These are phyloP conservation scores for Zophobas atratus DNA, from an alignment of 1,140 invertebrate genomes.

Conservation along the genomic window DNA sequence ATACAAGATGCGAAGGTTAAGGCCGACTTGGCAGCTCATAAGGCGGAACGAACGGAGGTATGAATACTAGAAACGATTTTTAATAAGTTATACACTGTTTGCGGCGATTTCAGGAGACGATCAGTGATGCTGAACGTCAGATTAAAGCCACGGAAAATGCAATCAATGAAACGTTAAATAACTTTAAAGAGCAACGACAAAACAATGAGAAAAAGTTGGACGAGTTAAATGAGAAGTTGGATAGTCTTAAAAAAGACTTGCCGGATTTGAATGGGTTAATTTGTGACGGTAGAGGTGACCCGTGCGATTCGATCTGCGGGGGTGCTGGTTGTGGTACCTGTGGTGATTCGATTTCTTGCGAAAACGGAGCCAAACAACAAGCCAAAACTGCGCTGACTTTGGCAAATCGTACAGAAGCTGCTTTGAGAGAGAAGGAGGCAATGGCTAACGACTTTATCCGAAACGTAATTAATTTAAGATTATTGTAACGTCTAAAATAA, in stretches of 20 bases:
- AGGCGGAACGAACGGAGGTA: slow-evolving; percentile 74
- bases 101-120: slow-evolving; percentile 71
- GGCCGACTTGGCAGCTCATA: slow-evolving; percentile 79
- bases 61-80: slow-evolving; percentile 36
- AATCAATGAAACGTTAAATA: slow-evolving; percentile 78
- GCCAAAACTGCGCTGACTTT: slow-evolving; percentile 88
- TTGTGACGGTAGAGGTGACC: slow-evolving; percentile 89
- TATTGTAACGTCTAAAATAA: too few relatives aligned
- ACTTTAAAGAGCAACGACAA: slow-evolving; percentile 80
- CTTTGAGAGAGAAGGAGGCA: slow-evolving; percentile 86
- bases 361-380: slow-evolving; percentile 89
- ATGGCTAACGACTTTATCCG: slow-evolving; percentile 80
- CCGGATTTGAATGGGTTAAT: slow-evolving; percentile 88
- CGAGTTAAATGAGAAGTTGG: slow-evolving; percentile 78
- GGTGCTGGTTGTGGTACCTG: slow-evolving; percentile 94
- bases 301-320: slow-evolving; percentile 92
- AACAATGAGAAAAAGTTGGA: slow-evolving; percentile 79
- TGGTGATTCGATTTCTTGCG: slow-evolving; percentile 89
- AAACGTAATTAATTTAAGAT: slow-evolving; percentile 68
- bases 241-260: slow-evolving; percentile 79
- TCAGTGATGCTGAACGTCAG: slow-evolving; percentile 85
- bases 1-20: slow-evolving; percentile 85
- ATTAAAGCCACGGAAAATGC: slow-evolving; percentile 87
- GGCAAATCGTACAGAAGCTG: slow-evolving; percentile 86
- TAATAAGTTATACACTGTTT: too few relatives aligned